These are phyloP conservation scores for Ciconia nigra DNA, from an alignment of 2,797 vertebrate genomes.

Conservation along the genomic window DNA sequence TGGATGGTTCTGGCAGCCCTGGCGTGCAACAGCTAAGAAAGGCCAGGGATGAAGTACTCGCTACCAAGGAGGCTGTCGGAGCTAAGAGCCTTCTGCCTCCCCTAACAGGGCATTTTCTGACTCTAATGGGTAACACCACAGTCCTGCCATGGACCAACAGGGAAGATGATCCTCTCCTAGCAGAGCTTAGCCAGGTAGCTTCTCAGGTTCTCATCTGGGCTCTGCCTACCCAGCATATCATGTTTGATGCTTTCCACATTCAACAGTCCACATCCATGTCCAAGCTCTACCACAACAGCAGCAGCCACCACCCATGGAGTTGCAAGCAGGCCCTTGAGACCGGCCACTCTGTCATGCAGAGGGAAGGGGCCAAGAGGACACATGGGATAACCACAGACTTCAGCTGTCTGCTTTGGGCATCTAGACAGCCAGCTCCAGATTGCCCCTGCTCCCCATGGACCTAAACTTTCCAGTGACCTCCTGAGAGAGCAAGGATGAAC, in stretches of 20 bases:
- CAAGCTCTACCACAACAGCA: neutral
- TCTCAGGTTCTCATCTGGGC: neutral
- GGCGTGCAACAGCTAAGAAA: neutral
- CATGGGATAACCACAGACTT: neutral
- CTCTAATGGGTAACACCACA: neutral
- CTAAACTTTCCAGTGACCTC: neutral
- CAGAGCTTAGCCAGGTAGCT: neutral
- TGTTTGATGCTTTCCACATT: accelerated
- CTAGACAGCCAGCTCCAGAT: neutral
- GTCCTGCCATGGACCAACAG: neutral
- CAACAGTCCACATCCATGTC: neutral
- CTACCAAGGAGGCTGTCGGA: neutral
- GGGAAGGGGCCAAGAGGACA: neutral
- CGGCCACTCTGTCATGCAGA: neutral
- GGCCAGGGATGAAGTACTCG: neutral
- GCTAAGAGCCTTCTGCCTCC: neutral
- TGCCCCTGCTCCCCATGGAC: accelerated
- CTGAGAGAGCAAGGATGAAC: neutral
- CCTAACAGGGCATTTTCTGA: neutral
- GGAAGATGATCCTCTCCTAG: neutral
- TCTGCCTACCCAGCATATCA: neutral
- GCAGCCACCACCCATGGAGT: neutral
- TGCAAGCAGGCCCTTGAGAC: neutral
- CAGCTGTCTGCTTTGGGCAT: neutral
- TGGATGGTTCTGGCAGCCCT: neutral